Conservation (phyloP, 2,888 invertebrate species). For the Trilocha varians region DNA sequence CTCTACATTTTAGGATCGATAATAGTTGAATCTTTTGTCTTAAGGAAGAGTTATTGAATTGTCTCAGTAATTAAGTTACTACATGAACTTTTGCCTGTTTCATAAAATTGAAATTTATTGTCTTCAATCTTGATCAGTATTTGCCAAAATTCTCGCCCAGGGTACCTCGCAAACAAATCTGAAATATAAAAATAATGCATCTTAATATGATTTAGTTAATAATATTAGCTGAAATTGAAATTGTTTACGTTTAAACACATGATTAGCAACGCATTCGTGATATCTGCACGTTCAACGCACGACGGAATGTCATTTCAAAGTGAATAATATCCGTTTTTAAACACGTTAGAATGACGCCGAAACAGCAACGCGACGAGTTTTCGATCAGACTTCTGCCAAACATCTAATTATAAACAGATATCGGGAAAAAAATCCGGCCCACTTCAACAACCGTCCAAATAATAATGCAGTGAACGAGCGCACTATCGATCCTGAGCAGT, state of each 20-base stretch:
- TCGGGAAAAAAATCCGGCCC: slow-evolving; percentile 36
- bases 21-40: no score
- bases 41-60: no score
- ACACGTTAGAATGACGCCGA: slow-evolving; percentile 16
- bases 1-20: no score
- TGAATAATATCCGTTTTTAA: background rate
- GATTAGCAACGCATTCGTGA: slow-evolving; percentile 20
- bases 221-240: no score
- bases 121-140: no score
- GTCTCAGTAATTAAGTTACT: no score
- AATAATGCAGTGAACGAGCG: slow-evolving; percentile 28
- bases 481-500: slow-evolving; percentile 16
- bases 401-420: slow-evolving; percentile 49
- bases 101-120: no score
- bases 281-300: background rate
- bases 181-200: no score
- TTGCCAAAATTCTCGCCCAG: no score
- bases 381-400: slow-evolving; percentile 50
- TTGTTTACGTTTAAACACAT: background rate
- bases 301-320: background rate
- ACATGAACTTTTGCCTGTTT: no score
- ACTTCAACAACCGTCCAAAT: slow-evolving; percentile 35
- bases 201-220: no score
- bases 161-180: no score
- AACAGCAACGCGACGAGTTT: slow-evolving; percentile 38